phyloP scores from a whole-genome alignment of 2,113 vertebrate genomes.

The Corythoichthys intestinalis region DNA sequence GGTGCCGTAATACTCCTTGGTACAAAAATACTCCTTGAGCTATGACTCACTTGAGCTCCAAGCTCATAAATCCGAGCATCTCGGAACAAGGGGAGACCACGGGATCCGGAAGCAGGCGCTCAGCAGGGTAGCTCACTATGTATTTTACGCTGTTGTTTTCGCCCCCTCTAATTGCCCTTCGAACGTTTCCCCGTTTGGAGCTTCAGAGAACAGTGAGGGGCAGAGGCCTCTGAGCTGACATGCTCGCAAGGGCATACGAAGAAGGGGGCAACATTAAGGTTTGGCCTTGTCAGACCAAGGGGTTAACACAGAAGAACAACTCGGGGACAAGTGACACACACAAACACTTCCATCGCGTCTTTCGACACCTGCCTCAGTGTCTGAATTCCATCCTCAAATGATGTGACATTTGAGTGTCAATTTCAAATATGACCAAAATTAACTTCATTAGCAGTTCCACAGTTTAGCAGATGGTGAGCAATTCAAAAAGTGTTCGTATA shows the following conservation, averaged over 20 bases:
- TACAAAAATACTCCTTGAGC: slow-evolving; percentile 35
- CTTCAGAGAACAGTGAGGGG: background rate
- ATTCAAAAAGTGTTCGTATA: no score
- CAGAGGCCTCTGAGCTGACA: background rate
- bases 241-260: slow-evolving; percentile 16
- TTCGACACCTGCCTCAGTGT: background rate
- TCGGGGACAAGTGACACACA: slow-evolving; percentile 20
- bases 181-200: background rate
- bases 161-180: slow-evolving; percentile 13
- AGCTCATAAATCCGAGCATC: slow-evolving; percentile 9
- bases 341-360: background rate
- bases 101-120: slow-evolving; percentile 38
- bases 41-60: background rate
- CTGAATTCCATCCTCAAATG: no score
- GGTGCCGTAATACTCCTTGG: background rate
- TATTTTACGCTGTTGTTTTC: slow-evolving; percentile 15
- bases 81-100: slow-evolving; percentile 39
- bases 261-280: slow-evolving; percentile 22
- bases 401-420: no score
- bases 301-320: slow-evolving; percentile 37
- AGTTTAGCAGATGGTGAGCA: no score
- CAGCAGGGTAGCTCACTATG: slow-evolving; percentile 22
- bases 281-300: slow-evolving; percentile 29
- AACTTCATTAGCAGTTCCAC: no score
- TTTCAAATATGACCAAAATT: no score